Base-by-base conservation (phyloP, 2,888 invertebrate species). In the Dynastes hyllus region DNA sequence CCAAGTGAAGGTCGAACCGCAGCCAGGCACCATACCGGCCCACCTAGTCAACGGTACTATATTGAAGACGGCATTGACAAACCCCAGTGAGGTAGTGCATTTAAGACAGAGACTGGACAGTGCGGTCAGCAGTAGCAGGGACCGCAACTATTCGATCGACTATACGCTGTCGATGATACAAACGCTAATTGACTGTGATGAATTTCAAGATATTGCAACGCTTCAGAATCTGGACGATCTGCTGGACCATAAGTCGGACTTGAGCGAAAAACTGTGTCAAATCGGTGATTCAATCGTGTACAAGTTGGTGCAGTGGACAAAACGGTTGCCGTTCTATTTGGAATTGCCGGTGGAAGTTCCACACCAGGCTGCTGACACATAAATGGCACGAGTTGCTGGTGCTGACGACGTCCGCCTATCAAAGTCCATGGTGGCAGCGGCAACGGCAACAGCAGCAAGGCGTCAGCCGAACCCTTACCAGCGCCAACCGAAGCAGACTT, bases 241-340 rank as follows among this genome's bases (percentile, higher is more conserved):
- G 87, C 92, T 97, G 84, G 96, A 96, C 89, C 96, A 96, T 89
- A 96, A 96, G 88, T 95, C 96, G 84, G 96, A 96, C 90, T 93
- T 97, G 86, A 96, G 95, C 86, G 96, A 97, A 89, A 97, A 95
- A 89, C 92, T 98, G 85, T 97, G 97, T 91, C 96, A 95, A 90
- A 97, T 98, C 87, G 98, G 98, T 76, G 98, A 99, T 91, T 98
- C 97, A 84, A 98, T 99, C 87, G 98, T 99, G 79, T 97, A 97
- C 91, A 98, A 98, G 91, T 93, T 99, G 91, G 98, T 99, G 84
- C 97, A 98, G 90, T 99, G 99, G 99, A 98, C 98, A 86, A 98
- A 98, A 90, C 94, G 97, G 90, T 91, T 99, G 90, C 98, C 99
- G 79, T 99, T 99, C 91, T 99, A 98, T 89, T 92, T 95, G 89